Conservation (phyloP, 2,888 invertebrate species). For the Ischnura elegans region DNA sequence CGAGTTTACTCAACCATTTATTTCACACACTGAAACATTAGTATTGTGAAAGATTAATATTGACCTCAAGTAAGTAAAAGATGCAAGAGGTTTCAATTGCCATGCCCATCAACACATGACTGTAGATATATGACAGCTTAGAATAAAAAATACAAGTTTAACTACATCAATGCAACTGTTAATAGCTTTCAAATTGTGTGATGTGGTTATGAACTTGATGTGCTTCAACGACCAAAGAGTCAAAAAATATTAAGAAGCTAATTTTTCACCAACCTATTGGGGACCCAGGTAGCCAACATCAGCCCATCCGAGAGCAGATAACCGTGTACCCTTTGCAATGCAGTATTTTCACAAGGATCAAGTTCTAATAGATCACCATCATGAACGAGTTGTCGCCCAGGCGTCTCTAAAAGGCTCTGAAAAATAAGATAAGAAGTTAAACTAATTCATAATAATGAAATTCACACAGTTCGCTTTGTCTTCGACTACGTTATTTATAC, state of each 20-base stretch:
- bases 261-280: conserved; percentile 79
- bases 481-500: not conserved
- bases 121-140: not conserved
- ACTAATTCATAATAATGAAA: too few species aligned
- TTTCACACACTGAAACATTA: too few species aligned
- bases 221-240: too few species aligned
- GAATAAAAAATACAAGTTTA: not conserved
- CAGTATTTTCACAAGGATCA: conserved; percentile 91
- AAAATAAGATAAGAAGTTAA: conserved; percentile 69
- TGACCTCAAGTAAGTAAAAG: too few species aligned
- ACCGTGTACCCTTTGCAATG: conserved; percentile 92
- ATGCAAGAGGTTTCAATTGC: too few species aligned
- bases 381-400: conserved; percentile 89
- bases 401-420: conserved; percentile 86
- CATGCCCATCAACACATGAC: not conserved
- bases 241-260: too few species aligned
- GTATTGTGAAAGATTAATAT: too few species aligned
- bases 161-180: not conserved
- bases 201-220: too few species aligned
- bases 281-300: conserved; percentile 91
- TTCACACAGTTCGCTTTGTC: too few species aligned
- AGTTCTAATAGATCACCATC: conserved; percentile 95
- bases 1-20: too few species aligned
- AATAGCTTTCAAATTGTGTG: not conserved
- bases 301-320: conserved; percentile 96